A percentile compares a stretch with the other conserved stretches of the same genome.
Conservation (phyloP, 2,888 invertebrate species). For the Patella depressa region DNA sequence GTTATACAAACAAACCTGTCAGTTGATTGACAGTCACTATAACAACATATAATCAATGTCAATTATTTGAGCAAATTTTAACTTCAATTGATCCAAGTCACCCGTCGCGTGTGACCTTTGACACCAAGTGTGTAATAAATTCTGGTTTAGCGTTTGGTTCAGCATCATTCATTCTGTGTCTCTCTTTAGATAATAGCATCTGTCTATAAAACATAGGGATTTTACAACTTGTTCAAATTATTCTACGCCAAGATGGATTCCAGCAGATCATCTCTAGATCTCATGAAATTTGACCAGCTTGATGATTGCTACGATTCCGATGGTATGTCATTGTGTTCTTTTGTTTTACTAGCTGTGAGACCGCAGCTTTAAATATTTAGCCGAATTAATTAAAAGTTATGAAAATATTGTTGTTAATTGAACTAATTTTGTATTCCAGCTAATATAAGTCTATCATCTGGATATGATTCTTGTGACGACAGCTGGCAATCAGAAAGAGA, state of each 20-base stretch:
- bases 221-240: not conserved
- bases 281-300: slow-evolving; percentile 4
- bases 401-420: not conserved
- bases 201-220: not conserved
- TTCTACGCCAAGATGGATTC: not conserved
- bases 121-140: not conserved
- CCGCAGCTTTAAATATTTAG: too few species aligned
- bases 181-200: not conserved
- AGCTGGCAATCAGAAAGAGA: not conserved
- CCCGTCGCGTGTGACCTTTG: slow-evolving; percentile 1
- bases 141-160: not conserved
- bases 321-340: not conserved
- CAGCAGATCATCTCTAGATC: not conserved
- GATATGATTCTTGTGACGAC: slow-evolving; percentile 10
- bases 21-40: too few species aligned
- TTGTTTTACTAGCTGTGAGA: too few species aligned
- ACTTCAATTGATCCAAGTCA: not conserved
- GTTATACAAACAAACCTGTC: too few species aligned
- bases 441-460: not conserved
- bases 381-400: not conserved
- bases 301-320: not conserved
- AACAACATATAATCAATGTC: slow-evolving; percentile 10
- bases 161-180: not conserved
- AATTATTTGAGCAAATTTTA: not conserved
- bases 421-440: not conserved